Evolutionary conservation across 1,140 invertebrate genomes (phyloP).

Genomic region (Scaptomyza pallida): DNA sequence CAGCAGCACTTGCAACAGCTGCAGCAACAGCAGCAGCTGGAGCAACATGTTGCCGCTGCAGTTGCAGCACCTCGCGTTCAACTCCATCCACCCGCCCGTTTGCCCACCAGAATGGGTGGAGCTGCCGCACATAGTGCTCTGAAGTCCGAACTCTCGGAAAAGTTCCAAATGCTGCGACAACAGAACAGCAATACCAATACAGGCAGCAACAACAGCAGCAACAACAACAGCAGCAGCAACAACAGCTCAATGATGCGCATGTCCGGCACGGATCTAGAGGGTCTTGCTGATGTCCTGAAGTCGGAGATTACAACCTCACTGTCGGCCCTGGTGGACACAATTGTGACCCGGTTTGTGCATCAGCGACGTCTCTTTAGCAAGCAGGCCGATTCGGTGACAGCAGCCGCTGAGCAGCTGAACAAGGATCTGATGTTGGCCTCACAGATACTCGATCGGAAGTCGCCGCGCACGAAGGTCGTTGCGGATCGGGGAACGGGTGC

Average conservation of each 20-base stretch:
- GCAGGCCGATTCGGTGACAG: slow-evolving; percentile 89
- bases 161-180: slow-evolving; percentile 87
- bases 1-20: slow-evolving; percentile 84
- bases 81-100: slow-evolving; percentile 70
- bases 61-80: slow-evolving; percentile 84
- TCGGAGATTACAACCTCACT: slow-evolving; percentile 94
- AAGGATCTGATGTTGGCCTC: slow-evolving; percentile 91
- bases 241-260: slow-evolving; percentile 87
- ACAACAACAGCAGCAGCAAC: slow-evolving; percentile 84
- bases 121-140: slow-evolving; percentile 85
- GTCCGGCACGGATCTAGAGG: slow-evolving; percentile 91
- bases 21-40: slow-evolving; percentile 83
- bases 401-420: slow-evolving; percentile 91
- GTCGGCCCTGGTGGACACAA: slow-evolving; percentile 93
- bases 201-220: slow-evolving; percentile 85
- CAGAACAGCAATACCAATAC: slow-evolving; percentile 83
- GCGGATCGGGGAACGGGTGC: slow-evolving; percentile 87
- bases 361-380: slow-evolving; percentile 90
- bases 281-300: slow-evolving; percentile 94
- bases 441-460: slow-evolving; percentile 92
- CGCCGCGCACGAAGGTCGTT: slow-evolving; percentile 91
- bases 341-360: slow-evolving; percentile 93
- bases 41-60: slow-evolving; percentile 85
- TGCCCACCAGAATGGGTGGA: slow-evolving; percentile 79
- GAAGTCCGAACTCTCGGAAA: slow-evolving; percentile 86